Evolutionary conservation across 1,140 invertebrate species (phyloP), one percentile per base, ranked within the genome.

Genomic region (Drepana arcuata): DNA sequence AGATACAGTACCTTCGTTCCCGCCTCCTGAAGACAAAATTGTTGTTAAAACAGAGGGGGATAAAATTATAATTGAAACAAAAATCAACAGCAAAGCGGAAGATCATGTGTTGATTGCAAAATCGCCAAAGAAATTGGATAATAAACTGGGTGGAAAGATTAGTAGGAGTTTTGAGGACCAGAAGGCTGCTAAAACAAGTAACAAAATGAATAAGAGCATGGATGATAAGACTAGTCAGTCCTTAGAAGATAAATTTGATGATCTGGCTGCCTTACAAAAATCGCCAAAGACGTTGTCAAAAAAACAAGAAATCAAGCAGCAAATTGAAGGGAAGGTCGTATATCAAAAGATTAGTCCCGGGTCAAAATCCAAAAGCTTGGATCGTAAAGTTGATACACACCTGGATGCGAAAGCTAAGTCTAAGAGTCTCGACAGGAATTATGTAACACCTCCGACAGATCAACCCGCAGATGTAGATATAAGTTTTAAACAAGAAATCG

Each of bases 51-150:
- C 86, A 0, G 86, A 88, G 48, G 87, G 87, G 10, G 87, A 88
- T 54, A 88, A 88, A 48, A 88, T 88, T 37, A 88, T 88, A 9
- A 88, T 88, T 41, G 87, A 88, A 75, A 87, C 87, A 1, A 86
- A 87, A 60, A 87, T 87, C 13, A 87, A 74, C 42, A 87, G 85
- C 23, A 88, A 87, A 58, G 86, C 84, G 1, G 86, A 87, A 63
- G 87, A 88, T 65, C 86, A 87, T 52, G 87, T 88, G n/a, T 86
- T 90, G 35, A 90, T 90, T 50, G 88, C 89, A 0, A 90, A 90
- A 61, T 88, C 88, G 12, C 89, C 89, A 1, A 88, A 89, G 41
- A 89, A 89, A 50, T 55, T 90, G 2, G 89, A 90, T 49, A 89
- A 87, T 42, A 88, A 88, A 45, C 55, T 87, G 36, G 78, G 80